Conservation (phyloP, 2,797 vertebrate species). For the Rallus crepitans region DNA sequence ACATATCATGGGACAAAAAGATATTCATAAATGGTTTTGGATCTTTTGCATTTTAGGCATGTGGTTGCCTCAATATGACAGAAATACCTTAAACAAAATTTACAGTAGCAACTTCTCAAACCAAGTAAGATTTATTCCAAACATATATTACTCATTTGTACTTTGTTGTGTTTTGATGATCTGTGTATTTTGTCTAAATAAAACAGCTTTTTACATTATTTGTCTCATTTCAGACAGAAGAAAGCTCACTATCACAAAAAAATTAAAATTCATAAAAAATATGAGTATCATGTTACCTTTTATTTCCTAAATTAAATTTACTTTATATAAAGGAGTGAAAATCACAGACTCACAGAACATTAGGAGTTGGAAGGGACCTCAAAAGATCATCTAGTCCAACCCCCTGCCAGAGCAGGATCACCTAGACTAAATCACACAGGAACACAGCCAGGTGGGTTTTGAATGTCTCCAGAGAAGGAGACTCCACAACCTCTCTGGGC, state of each 20-base stretch:
- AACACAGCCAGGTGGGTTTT: no score
- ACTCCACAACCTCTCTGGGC: no score
- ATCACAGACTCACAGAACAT: no score
- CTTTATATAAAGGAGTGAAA: background rate
- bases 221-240: background rate
- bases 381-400: no score
- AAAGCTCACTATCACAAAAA: background rate
- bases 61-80: background rate
- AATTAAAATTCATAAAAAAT: background rate
- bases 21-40: background rate
- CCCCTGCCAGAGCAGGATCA: no score
- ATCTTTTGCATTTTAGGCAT: background rate
- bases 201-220: background rate
- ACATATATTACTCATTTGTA: background rate
- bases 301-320: slow-evolving; percentile 5
- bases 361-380: no score
- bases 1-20: background rate
- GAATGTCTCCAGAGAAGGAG: no score
- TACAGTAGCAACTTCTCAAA: background rate
- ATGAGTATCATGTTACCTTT: background rate
- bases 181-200: background rate
- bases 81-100: background rate
- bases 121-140: background rate
- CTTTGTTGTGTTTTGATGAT: background rate
- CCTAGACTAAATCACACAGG: no score